Evolutionary conservation across 2,888 invertebrate genomes (phyloP).

Genomic region (Caenorhabditis sulstoni): DNA sequence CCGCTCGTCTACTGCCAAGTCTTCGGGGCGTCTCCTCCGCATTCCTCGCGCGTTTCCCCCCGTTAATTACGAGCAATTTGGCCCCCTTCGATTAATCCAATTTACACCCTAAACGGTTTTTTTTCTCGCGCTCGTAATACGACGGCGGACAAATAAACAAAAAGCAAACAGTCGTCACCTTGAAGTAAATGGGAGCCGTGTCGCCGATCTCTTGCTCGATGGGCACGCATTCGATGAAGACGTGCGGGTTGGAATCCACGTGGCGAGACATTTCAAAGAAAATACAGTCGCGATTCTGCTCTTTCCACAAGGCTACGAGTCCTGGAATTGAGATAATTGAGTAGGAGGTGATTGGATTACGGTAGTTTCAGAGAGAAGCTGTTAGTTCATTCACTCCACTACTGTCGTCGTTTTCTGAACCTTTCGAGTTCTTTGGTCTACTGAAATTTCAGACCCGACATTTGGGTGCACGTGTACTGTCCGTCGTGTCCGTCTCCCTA

Average conservation of each 20-base stretch:
- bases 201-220: slow-evolving; percentile 89
- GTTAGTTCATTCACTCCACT: too few species aligned
- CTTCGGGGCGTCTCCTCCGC: slow-evolving; percentile 15
- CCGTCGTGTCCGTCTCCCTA: too few species aligned
- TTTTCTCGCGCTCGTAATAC: neutral
- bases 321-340: slow-evolving; percentile 76
- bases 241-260: slow-evolving; percentile 86
- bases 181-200: slow-evolving; percentile 95
- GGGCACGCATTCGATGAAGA: slow-evolving; percentile 92
- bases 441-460: too few species aligned
- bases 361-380: too few species aligned
- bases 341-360: neutral
- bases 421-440: too few species aligned
- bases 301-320: slow-evolving; percentile 88
- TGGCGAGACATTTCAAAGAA: slow-evolving; percentile 92
- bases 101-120: slow-evolving; percentile 38
- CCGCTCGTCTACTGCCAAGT: slow-evolving; percentile 18
- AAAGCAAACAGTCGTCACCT: slow-evolving; percentile 82
- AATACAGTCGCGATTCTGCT: slow-evolving; percentile 87
- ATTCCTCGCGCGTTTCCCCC: slow-evolving; percentile 20
- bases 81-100: slow-evolving; percentile 39
- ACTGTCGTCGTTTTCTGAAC: too few species aligned
- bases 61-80: slow-evolving; percentile 58
- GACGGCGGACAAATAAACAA: neutral
- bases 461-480: too few species aligned